These are phyloP conservation scores for Drosophila phalerata DNA, from an alignment of 2,888 invertebrate species.

Conservation along the genomic window DNA sequence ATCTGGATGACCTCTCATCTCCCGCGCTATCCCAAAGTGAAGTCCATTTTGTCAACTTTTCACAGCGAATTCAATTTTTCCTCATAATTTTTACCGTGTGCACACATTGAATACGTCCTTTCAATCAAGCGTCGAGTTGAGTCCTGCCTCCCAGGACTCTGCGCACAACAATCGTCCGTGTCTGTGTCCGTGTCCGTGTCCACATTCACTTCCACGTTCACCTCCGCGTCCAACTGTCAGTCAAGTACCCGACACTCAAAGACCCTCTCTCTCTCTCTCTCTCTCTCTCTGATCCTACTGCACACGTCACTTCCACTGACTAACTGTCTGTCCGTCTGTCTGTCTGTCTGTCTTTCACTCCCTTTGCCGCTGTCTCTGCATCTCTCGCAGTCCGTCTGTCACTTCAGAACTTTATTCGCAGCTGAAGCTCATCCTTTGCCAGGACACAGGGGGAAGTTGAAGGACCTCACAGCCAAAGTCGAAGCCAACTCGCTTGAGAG, in stretches of 20 bases:
- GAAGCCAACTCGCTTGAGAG: conserved; percentile 83
- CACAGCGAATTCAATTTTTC: conserved; percentile 60
- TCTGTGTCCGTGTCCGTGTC: conserved; percentile 18
- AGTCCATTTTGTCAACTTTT: conserved; percentile 79
- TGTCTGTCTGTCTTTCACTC: conserved; percentile 52
- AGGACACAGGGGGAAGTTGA: conserved; percentile 33
- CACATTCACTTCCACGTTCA: conserved; percentile 48
- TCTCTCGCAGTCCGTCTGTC: conserved; percentile 52
- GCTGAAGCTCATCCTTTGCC: conserved; percentile 50
- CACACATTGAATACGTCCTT: conserved; percentile 78
- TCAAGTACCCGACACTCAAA: conserved; percentile 70
- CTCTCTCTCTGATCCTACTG: not conserved
- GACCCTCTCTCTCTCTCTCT: conserved; percentile 28
- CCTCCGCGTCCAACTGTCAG: conserved; percentile 73
- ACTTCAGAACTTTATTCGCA: conserved; percentile 71
- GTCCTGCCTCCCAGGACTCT: conserved; percentile 37
- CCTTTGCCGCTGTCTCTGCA: conserved; percentile 20
- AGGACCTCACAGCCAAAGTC: conserved; percentile 60
- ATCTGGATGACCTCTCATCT: conserved; percentile 43
- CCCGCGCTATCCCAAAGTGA: conserved; percentile 10
- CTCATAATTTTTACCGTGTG: conserved; percentile 72
- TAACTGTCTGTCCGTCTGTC: conserved; percentile 46
- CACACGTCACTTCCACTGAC: conserved; percentile 67
- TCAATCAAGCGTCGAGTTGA: conserved; percentile 71
- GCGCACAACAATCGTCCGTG: conserved; percentile 50